These are phyloP conservation scores for Tribolium madens DNA, from an alignment of 1,140 invertebrate species.

Conservation along the genomic window DNA sequence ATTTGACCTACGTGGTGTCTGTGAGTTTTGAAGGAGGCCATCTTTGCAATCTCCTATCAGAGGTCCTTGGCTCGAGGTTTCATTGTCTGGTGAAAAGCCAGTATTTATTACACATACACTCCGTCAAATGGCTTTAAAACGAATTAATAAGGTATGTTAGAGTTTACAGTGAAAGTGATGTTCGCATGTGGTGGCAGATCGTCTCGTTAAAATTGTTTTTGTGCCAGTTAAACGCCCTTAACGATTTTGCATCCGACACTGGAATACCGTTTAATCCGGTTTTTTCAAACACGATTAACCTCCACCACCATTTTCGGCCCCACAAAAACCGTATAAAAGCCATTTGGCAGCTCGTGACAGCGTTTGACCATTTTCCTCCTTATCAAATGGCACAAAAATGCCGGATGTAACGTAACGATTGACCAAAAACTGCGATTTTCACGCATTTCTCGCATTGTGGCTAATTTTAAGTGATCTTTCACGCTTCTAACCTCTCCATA, in stretches of 20 bases:
- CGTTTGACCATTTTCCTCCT: constrained; percentile 30
- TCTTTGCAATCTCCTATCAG: constrained; percentile 76
- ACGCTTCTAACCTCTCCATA: constrained; percentile 62
- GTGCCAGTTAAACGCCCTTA: constrained; percentile 67
- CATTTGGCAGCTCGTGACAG: neutral
- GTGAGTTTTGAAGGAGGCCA: constrained; percentile 75
- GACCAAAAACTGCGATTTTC: constrained; percentile 17
- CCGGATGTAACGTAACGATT: constrained; percentile 65
- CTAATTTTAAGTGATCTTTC: constrained; percentile 46
- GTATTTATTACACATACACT: constrained; percentile 71
- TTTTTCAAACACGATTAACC: too few relatives aligned
- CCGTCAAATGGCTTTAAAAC: constrained; percentile 91
- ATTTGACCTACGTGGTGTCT: constrained; percentile 71
- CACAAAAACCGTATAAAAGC: too few relatives aligned
- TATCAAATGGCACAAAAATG: constrained; percentile 57
- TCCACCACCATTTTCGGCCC: neutral
- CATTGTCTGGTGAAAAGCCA: constrained; percentile 74
- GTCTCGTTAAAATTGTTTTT: constrained; percentile 49
- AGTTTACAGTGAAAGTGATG: constrained; percentile 52
- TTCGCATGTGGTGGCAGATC: constrained; percentile 34
- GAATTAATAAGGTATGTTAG: constrained; percentile 93
- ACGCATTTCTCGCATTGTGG: neutral
- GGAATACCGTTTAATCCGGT: constrained; percentile 53
- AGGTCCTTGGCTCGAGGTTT: constrained; percentile 74
- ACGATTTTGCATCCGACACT: constrained; percentile 67